Percentiles rank a stretch among this genome's conserved stretches.
phyloP scores from a whole-genome alignment of 2,888 invertebrate genomes.

The Raillietiella orientalis region DNA sequence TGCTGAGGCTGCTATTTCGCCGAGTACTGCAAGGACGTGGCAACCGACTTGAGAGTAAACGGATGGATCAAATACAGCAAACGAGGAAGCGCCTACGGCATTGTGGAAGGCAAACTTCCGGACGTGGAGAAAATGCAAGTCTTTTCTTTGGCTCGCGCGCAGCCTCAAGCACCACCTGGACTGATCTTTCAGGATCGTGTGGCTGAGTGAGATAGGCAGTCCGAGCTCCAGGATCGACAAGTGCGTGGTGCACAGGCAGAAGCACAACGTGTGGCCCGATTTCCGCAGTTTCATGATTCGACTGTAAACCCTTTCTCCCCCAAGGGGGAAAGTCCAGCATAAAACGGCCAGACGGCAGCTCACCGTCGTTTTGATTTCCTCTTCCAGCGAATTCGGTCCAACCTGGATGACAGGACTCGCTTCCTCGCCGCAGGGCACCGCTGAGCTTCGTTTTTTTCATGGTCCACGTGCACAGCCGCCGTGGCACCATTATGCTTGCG shows the following conservation, averaged over 20 bases:
- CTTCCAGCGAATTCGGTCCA: too few relatives aligned
- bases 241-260: constrained; percentile 47
- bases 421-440: too few relatives aligned
- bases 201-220: constrained; percentile 47
- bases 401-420: too few relatives aligned
- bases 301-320: constrained; percentile 21
- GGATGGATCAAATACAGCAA: constrained; percentile 83
- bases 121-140: constrained; percentile 53
- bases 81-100: constrained; percentile 55
- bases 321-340: too few relatives aligned
- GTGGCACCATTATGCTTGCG: too few relatives aligned
- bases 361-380: too few relatives aligned
- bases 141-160: constrained; percentile 3
- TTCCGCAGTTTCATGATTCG: constrained; percentile 46
- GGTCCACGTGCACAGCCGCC: too few relatives aligned
- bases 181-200: constrained; percentile 29
- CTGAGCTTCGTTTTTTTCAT: too few relatives aligned
- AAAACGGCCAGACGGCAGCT: too few relatives aligned
- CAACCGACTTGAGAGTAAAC: constrained; percentile 31
- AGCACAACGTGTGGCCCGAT: constrained; percentile 28
- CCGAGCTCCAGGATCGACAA: constrained; percentile 52
- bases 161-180: constrained; percentile 6
- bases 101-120: constrained; percentile 46
- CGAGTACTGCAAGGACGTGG: constrained; percentile 51
- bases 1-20: constrained; percentile 67